Conservation (phyloP, 2,113 vertebrate species). For the Aptenodytes patagonicus region DNA sequence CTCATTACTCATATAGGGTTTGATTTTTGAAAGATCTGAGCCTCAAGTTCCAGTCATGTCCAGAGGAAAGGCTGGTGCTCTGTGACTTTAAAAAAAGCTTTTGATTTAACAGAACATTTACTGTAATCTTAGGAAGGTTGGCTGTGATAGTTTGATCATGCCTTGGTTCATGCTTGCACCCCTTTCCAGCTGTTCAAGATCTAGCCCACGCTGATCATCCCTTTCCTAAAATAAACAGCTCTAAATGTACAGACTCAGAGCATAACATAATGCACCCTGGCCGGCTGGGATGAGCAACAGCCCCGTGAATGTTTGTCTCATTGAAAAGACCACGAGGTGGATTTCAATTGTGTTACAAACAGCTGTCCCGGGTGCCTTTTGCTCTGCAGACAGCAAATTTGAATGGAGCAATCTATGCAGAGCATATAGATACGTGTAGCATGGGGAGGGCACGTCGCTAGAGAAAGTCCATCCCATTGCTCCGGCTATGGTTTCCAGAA, state of each 20-base stretch:
- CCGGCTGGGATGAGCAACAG: background rate
- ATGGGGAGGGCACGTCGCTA: background rate
- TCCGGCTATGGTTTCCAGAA: background rate
- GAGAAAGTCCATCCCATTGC: background rate
- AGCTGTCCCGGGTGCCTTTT: background rate
- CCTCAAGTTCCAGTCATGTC: background rate
- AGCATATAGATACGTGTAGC: background rate
- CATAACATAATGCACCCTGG: background rate
- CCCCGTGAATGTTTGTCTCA: background rate
- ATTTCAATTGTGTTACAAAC: background rate
- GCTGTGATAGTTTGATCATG: fast-evolving
- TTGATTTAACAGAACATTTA: background rate
- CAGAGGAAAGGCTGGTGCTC: background rate
- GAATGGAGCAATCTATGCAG: background rate
- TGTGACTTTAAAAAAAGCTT: background rate
- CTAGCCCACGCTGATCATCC: background rate
- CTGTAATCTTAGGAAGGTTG: background rate
- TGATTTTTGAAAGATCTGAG: background rate
- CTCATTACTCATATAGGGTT: background rate
- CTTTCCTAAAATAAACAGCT: slow-evolving; percentile 9
- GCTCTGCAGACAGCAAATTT: background rate
- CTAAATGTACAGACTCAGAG: background rate
- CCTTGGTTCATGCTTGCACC: background rate
- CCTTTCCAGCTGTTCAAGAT: background rate
- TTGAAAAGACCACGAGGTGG: background rate